A percentile compares a stretch with the other conserved stretches of the same genome.
phyloP scores from a whole-genome alignment of 2,113 vertebrate genomes.

The Psephotus haematonotus region DNA sequence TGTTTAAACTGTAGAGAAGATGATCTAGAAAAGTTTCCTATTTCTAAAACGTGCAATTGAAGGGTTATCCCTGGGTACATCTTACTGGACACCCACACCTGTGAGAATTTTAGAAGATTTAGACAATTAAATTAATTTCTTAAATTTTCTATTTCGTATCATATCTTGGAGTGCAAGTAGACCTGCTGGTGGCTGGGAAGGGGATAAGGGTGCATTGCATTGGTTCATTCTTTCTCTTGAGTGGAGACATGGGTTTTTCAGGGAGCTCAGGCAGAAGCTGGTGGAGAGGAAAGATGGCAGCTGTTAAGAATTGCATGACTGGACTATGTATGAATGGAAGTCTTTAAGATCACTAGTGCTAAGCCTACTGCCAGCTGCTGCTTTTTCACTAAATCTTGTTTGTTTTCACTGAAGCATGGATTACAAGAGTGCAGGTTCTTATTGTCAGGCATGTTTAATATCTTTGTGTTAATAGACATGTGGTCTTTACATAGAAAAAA shows the following conservation, averaged over 20 bases:
- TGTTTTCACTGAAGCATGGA: constrained; percentile 69
- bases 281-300: neutral
- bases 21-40: neutral
- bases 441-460: constrained; percentile 57
- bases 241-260: neutral
- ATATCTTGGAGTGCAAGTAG: neutral
- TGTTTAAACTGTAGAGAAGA: neutral
- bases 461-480: neutral
- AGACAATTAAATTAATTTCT: neutral
- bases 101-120: neutral
- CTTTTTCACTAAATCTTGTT: constrained; percentile 64
- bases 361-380: constrained; percentile 20
- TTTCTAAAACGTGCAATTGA: neutral
- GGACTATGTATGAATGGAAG: neutral
- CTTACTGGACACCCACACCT: neutral
- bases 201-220: neutral
- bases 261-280: neutral
- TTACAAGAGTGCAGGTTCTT: constrained; percentile 23
- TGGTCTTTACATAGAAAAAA: neutral
- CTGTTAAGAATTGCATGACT: neutral
- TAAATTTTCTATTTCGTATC: neutral
- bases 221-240: neutral
- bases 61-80: neutral
- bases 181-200: neutral
- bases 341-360: constrained; percentile 8